Percentiles rank a stretch among this genome's conserved stretches.
phyloP scores from a whole-genome alignment of 2,888 invertebrate species.

The Nezara viridula region DNA sequence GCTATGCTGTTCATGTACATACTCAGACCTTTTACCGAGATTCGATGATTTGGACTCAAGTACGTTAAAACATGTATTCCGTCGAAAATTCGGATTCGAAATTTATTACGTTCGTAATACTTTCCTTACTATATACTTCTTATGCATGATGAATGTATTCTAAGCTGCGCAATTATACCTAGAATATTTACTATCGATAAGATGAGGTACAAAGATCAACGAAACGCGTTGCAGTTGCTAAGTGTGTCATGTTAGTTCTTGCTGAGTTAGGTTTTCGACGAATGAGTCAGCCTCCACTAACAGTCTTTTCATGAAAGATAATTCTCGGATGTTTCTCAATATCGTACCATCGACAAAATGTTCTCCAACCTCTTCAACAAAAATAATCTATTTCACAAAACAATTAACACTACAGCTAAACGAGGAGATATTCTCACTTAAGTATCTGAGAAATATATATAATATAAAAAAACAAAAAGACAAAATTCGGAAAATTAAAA shows the following conservation, averaged over 20 bases:
- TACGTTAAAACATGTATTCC: too few species aligned
- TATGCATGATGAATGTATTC: background rate
- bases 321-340: background rate
- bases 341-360: background rate
- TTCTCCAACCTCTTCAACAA: background rate
- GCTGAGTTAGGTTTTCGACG: background rate
- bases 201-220: constrained; percentile 23
- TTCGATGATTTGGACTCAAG: too few species aligned
- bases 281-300: background rate
- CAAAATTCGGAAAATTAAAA: too few species aligned
- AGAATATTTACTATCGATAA: background rate
- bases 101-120: too few species aligned
- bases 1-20: too few species aligned
- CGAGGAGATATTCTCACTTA: too few species aligned
- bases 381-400: background rate
- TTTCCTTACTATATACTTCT: too few species aligned
- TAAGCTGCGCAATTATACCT: background rate
- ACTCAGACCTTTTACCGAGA: too few species aligned
- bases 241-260: constrained; percentile 30
- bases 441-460: too few species aligned
- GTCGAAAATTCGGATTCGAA: too few species aligned
- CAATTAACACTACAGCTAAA: too few species aligned
- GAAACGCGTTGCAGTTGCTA: constrained; percentile 11
- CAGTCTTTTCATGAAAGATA: background rate
- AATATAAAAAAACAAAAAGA: too few species aligned